A percentile compares a stretch with the other conserved stretches of the same genome.
Conservation (phyloP, 2,888 invertebrate species). For the Tuberolachnus salignus region DNA sequence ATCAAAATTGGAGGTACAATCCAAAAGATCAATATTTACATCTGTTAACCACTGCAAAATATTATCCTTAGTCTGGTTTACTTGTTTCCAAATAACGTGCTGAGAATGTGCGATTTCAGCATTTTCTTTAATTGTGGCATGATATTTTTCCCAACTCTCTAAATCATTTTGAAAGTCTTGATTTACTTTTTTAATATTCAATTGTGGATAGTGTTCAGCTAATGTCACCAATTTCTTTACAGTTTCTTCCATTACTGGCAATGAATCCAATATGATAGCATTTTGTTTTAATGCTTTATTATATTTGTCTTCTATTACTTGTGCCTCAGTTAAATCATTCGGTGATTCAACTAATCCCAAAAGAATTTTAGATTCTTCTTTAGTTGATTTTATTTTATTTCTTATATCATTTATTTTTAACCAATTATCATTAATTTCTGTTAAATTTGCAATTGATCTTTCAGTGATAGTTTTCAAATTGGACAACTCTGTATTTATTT, state of each 20-base stretch:
- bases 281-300: constrained; percentile 77
- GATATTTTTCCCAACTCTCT: constrained; percentile 67
- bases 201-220: constrained; percentile 72
- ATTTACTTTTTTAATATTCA: constrained; percentile 67
- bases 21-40: constrained; percentile 77
- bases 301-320: constrained; percentile 74
- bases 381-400: constrained; percentile 73
- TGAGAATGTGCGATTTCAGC: constrained; percentile 77
- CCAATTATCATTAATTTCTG: constrained; percentile 74
- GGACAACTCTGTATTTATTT: constrained; percentile 21
- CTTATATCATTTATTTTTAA: constrained; percentile 77
- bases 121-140: constrained; percentile 62
- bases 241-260: constrained; percentile 81
- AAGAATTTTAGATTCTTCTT: constrained; percentile 68
- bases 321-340: constrained; percentile 75
- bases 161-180: constrained; percentile 64
- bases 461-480: constrained; percentile 59
- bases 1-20: constrained; percentile 72
- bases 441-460: constrained; percentile 77
- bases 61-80: constrained; percentile 84
- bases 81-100: constrained; percentile 89
- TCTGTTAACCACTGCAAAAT: constrained; percentile 82
- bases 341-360: constrained; percentile 64
- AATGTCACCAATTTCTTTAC: constrained; percentile 75
- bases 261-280: constrained; percentile 74